phyloP scores from a whole-genome alignment of 2,888 invertebrate species.

The Meloe dianella region DNA sequence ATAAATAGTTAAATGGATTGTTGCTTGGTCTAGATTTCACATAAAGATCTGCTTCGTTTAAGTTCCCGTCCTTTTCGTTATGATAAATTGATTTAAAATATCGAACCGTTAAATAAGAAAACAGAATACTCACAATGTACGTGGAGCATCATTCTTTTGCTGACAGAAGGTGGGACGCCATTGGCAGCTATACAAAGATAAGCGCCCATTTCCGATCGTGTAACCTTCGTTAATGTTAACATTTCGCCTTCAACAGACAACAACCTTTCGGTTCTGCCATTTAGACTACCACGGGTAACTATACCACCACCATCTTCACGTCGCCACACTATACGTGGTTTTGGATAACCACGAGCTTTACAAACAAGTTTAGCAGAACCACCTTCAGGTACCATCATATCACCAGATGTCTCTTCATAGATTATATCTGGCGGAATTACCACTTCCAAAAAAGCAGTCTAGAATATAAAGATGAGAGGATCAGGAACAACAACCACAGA shows the following conservation, averaged over 20 bases:
- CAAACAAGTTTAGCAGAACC: slow-evolving; percentile 87
- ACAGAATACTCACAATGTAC: slow-evolving; percentile 81
- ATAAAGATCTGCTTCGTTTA: slow-evolving; percentile 7
- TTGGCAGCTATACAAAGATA: slow-evolving; percentile 89
- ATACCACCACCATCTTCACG: slow-evolving; percentile 86
- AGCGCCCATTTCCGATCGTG: slow-evolving; percentile 87
- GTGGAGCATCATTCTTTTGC: slow-evolving; percentile 89
- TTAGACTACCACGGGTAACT: slow-evolving; percentile 74
- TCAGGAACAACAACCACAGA: too few species aligned
- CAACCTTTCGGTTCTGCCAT: slow-evolving; percentile 79
- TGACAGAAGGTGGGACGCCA: slow-evolving; percentile 86
- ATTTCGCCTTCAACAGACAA: slow-evolving; percentile 78
- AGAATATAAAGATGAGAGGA: slow-evolving; percentile 26
- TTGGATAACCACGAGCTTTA: slow-evolving; percentile 83
- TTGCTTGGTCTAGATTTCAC: slow-evolving; percentile 15
- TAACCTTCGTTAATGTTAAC: slow-evolving; percentile 82
- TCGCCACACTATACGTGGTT: slow-evolving; percentile 84
- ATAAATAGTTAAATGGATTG: slow-evolving; percentile 18
- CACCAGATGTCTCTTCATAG: slow-evolving; percentile 89
- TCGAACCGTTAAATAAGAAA: slow-evolving; percentile 12
- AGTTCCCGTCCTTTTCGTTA: background rate
- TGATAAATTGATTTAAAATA: slow-evolving; percentile 17
- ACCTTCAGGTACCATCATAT: slow-evolving; percentile 94
- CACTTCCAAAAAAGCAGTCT: slow-evolving; percentile 78
- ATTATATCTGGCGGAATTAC: slow-evolving; percentile 91